Evolutionary conservation across 2,888 invertebrate species (phyloP).

Genomic region (Sminthurinus aureus): DNA sequence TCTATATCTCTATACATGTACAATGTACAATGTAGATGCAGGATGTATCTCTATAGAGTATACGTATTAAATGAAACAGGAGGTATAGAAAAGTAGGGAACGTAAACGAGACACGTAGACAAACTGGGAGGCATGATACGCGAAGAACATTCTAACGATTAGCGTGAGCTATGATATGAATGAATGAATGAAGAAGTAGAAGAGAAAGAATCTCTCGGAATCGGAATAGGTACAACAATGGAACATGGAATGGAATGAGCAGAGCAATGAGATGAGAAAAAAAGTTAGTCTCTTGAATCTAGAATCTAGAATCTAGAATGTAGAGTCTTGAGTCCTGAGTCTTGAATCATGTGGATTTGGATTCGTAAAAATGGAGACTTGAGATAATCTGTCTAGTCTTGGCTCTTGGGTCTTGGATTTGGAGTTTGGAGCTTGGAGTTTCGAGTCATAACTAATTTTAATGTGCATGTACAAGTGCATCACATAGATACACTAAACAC

Average conservation of each 20-base stretch:
- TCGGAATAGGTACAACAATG: too few relatives aligned
- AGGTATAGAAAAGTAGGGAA: conserved; percentile 1
- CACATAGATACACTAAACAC: too few relatives aligned
- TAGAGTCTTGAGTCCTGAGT: too few relatives aligned
- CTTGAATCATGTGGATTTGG: background rate
- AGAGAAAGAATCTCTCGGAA: too few relatives aligned
- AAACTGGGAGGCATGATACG: conserved; percentile 11
- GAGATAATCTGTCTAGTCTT: conserved; percentile 12
- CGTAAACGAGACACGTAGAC: background rate
- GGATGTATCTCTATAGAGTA: too few relatives aligned
- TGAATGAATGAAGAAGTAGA: conserved; percentile 8
- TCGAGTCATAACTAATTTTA: conserved; percentile 36
- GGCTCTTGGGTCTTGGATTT: background rate
- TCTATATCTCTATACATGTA: too few relatives aligned
- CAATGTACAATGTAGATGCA: too few relatives aligned
- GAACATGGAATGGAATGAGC: too few relatives aligned
- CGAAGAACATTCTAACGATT: conserved; percentile 21
- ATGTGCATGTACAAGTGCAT: conserved; percentile 4
- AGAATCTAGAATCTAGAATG: too few relatives aligned
- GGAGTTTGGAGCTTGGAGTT: too few relatives aligned
- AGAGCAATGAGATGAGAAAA: background rate
- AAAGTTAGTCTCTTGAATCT: background rate
- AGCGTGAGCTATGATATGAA: conserved; percentile 27
- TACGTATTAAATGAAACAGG: too few relatives aligned
- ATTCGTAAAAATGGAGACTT: background rate